Evolutionary conservation across 2,113 vertebrate species (phyloP), one percentile per base, ranked within the genome.

Genomic region (Pogona vitticeps): DNA sequence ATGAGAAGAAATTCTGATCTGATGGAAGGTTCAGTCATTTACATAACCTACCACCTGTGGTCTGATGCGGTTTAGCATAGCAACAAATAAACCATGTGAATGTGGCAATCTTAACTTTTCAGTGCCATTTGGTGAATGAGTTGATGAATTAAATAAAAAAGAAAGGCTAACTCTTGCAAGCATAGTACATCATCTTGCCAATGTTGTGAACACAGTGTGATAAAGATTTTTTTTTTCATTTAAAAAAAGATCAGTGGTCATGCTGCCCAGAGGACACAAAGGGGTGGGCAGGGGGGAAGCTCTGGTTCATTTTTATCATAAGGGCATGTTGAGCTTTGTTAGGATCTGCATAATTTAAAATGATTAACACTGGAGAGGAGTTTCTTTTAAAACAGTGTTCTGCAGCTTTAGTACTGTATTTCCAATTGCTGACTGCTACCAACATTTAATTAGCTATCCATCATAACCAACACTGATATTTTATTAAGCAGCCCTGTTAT

Each of bases 291-390:
- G 5, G 46, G 46, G 5, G 10, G 46, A 52, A 52, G 10, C 5
- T 52, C 46, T 52, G 46, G 5, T 52, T 52, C 46, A 52, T 52
- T 52, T 52, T 52, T 52, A 6, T 52, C 46, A 52, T 52, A 52
- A 52, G 46, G 46, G 10, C 5, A 52, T 10, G 10, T 52, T 52
- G 46, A 52, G 46, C 46, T 52, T 52, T 52, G 46, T 65, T 82
- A 82, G 31, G 71, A 80, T 86, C 46, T 68, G 17, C 5, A 56
- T 59, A 80, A 70, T 89, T 88, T 38, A 40, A 56, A 70, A 28
- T 87, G 70, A 28, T 93, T 91, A 85, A 76, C 85, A 76, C 26
- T 23, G 40, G 59, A 84, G 8, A 26, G 46, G 10, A 33, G n/a
- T 52, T 61, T 79, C 26, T 81, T 77, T 52, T 61, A 65, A 85